Base-by-base conservation (phyloP, 2,888 invertebrate species). In the Lasioglossum lativentre region DNA sequence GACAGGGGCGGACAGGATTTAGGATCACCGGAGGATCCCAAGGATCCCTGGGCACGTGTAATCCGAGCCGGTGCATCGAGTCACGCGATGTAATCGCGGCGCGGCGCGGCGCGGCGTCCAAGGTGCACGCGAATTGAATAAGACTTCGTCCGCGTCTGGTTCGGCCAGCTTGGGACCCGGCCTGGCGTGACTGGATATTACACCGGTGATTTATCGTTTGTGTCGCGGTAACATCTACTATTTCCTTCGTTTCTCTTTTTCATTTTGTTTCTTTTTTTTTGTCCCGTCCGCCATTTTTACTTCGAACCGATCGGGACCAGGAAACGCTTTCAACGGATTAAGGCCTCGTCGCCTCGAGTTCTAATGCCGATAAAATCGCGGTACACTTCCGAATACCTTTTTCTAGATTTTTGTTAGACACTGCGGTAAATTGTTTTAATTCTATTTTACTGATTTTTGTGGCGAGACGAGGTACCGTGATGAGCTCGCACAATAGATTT, bases 1-100 rank as follows among this genome's bases (percentile, higher is more conserved):
- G 91, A 91, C 90, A 90, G 85, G 88, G 87, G 87, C 87, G 80
- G 80, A 83, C 83, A 88, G 83, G 81, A 90, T 88, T 91, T 89
- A 88, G 87, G 86, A 86, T 89, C 88, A 84, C 38, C 80, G 71
- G 73, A 82, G 80, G 85, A 78, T 56, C 82, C 75, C 68, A 38
- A 56, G 70, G 68, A 71, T 56, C 75, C 72, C 80, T 70, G 38
- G 79, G 78, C 81, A 82, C 83, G 86, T 89, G 90, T 90, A 90
- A 90, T 90, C 88, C 87, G 86, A 88, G 75, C 82, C 47, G 82
- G 82, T 85, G 86, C 84, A 85, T 82, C 86, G 83, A 86, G 87
- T 87, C 90, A 88, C 89, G 82, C 88, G 77, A 87, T 85, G 83
- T 86, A 90, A 90, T 90, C 90, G 86, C 52, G 42, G 34, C 34